Percentiles rank a stretch among this genome's conserved stretches.
Conservation (phyloP, 2,113 vertebrate genomes). For the Gallinago paraguaiae region DNA sequence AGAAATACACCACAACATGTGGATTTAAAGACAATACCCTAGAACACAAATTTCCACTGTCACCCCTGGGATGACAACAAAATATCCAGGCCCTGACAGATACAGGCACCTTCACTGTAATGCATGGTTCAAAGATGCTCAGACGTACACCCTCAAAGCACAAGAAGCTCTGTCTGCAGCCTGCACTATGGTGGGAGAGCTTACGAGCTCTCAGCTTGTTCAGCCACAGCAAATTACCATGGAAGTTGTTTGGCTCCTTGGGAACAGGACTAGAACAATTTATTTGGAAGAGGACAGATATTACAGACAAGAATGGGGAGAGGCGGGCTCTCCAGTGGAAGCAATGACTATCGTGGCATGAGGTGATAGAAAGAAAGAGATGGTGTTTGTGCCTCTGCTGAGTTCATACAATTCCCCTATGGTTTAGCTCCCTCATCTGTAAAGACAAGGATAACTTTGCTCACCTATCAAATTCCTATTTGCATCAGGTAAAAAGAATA, state of each 20-base stretch:
- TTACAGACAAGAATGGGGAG: background rate
- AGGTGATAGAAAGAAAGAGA: background rate
- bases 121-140: background rate
- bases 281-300: background rate
- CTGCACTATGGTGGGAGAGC: background rate
- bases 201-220: background rate
- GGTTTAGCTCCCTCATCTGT: background rate
- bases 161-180: background rate
- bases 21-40: background rate
- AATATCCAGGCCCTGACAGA: background rate
- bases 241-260: background rate
- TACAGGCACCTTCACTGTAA: background rate
- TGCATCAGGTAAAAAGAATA: conserved; percentile 4
- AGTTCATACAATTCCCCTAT: background rate
- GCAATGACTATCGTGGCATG: background rate
- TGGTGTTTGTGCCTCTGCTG: background rate
- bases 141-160: background rate
- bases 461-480: conserved; percentile 3
- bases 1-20: background rate
- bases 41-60: background rate
- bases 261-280: background rate
- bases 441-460: conserved; percentile 3
- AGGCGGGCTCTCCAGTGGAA: background rate
- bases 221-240: background rate
- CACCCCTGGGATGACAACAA: background rate